Base-by-base conservation (phyloP, 2,888 invertebrate genomes). In the Idaea straminata region DNA sequence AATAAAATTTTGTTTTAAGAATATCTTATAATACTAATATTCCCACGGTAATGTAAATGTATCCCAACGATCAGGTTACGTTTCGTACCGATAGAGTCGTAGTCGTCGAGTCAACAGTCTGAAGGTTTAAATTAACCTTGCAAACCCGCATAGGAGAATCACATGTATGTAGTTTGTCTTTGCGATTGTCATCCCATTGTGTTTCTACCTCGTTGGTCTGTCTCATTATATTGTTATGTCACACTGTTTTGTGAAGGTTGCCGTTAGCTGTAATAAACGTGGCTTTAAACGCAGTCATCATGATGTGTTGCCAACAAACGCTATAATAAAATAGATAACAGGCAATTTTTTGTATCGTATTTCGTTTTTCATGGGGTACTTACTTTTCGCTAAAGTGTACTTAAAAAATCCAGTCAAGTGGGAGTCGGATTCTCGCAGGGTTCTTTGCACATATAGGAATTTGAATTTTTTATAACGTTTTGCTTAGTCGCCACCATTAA, bases 201-300 rank as follows among this genome's bases (percentile, higher is more conserved):
- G 86, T 89, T 89, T 88, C 87, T 83, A 81, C 80, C 74, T 85
- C 85, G 86, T 78, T 87, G 82, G 73, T 66, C 82, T 78, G 83
- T 83, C 83, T 80, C 86, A 75, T 83, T 80, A 83, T 82, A 85
- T 85, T 80, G 78, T 87, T 84, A 85, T 85, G 82, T 84, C 83
- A 84, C 78, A 80, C 74, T 71, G 67, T 70, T 66, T 77, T 75
- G 70, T 77, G 83, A 82, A 84, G 85, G 83, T 83, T 83, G 80
- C 73, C 74, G 74, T 75, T 71, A 72, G 67, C 62, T 65, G 64
- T 66, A 64, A 65, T 69, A 69, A 66, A 35, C 60, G 34, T 15
- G 38, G 67, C 61, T 68, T 65, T 64, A 69, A 64, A 70, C 71
- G 61, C 60, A 65, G 68, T 65, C 67, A 68, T 66, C 69, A 59